Conservation (phyloP, 2,113 vertebrate species). For the Jaculus jaculus region DNA sequence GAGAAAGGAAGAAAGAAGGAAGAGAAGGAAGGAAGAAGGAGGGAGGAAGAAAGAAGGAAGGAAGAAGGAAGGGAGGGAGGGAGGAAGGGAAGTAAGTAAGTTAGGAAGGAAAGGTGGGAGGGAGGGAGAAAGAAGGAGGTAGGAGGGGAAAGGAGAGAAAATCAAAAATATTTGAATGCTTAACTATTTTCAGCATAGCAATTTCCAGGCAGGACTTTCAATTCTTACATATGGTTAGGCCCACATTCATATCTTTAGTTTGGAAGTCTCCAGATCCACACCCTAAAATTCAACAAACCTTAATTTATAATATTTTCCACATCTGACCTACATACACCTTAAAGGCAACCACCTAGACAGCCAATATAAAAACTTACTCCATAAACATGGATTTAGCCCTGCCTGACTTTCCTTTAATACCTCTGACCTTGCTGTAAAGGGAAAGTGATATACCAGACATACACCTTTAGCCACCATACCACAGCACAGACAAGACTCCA, state of each 20-base stretch:
- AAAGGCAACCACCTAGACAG: background rate
- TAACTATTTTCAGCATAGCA: background rate
- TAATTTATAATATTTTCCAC: background rate
- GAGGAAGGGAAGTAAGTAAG: too few relatives aligned
- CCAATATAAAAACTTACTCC: background rate
- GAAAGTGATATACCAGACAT: background rate
- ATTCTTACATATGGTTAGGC: background rate
- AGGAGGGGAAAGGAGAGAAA: background rate
- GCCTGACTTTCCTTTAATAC: too few relatives aligned
- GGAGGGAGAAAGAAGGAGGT: background rate
- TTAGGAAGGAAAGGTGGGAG: background rate
- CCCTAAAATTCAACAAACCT: background rate
- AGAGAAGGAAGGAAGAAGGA: background rate
- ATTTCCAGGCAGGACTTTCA: slow-evolving; percentile 7
- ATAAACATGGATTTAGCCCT: background rate
- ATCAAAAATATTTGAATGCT: background rate
- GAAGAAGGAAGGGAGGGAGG: background rate
- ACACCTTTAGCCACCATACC: background rate
- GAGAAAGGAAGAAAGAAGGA: background rate
- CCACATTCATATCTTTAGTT: background rate
- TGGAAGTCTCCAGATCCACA: background rate
- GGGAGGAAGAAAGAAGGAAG: background rate
- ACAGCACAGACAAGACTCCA: background rate
- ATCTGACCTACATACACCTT: background rate
- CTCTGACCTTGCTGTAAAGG: background rate